Conservation (phyloP, 2,797 vertebrate species). For the Arremon brunneinucha region DNA sequence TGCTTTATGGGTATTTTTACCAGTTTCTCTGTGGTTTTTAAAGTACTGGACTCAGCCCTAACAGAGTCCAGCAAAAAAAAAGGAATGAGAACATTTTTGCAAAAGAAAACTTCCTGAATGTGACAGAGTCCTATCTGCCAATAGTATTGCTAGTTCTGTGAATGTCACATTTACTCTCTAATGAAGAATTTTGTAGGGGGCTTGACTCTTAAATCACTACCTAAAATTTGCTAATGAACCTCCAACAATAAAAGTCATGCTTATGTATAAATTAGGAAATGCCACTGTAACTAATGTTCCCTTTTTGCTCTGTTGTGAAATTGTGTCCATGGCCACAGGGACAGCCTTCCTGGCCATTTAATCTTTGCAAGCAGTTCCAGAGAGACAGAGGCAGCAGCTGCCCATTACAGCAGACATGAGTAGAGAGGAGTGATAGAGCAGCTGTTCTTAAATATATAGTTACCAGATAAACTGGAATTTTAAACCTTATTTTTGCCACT, state of each 20-base stretch:
- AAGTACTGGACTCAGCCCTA: not conserved
- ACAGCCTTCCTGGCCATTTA: not conserved
- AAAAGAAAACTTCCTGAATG: not conserved
- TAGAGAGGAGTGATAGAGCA: not conserved
- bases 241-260: not conserved
- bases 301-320: not conserved
- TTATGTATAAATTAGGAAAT: not conserved
- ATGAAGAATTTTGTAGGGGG: not conserved
- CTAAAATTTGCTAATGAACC: not conserved
- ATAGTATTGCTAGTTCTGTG: accelerated
- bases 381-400: not conserved
- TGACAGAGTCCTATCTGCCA: not conserved
- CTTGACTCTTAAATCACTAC: not conserved
- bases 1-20: not conserved
- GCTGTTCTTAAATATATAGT: not conserved
- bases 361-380: not conserved
- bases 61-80: not conserved
- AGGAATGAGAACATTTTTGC: not conserved
- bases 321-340: not conserved
- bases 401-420: not conserved
- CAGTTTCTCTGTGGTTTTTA: not conserved
- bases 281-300: not conserved
- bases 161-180: not conserved
- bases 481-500: not conserved
- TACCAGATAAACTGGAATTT: not conserved